phyloP scores from a whole-genome alignment of 2,888 invertebrate genomes.

The Polydrusus tereticollis region DNA sequence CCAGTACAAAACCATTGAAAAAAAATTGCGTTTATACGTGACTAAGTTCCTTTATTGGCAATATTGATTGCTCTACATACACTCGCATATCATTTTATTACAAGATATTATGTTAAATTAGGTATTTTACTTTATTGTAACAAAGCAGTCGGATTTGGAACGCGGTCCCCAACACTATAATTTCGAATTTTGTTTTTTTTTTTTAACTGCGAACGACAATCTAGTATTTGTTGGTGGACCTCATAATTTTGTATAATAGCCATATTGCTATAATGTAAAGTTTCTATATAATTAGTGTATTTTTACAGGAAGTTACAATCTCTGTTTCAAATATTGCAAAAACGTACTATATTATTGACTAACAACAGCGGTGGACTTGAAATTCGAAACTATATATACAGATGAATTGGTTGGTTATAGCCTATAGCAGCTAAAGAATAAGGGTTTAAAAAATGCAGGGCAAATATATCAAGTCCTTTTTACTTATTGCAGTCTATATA shows the following conservation, averaged over 20 bases:
- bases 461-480: too few relatives aligned
- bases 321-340: too few relatives aligned
- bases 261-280: background rate
- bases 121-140: background rate
- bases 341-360: too few relatives aligned
- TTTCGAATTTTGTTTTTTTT: background rate
- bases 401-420: too few relatives aligned
- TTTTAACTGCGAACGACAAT: background rate
- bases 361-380: too few relatives aligned
- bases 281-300: background rate
- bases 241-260: background rate
- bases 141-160: constrained; percentile 5
- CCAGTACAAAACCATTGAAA: constrained; percentile 9
- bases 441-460: too few relatives aligned
- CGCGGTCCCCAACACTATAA: background rate
- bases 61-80: constrained; percentile 16
- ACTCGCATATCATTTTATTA: constrained; percentile 20
- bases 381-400: too few relatives aligned
- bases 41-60: constrained; percentile 27
- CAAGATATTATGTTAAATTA: constrained; percentile 17
- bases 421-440: too few relatives aligned
- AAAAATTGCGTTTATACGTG: constrained; percentile 10
- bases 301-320: background rate
- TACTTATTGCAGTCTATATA: too few relatives aligned
- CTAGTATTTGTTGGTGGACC: background rate